These are phyloP conservation scores for Glaucomys volans DNA, from an alignment of 2,113 vertebrate species.

Conservation along the genomic window DNA sequence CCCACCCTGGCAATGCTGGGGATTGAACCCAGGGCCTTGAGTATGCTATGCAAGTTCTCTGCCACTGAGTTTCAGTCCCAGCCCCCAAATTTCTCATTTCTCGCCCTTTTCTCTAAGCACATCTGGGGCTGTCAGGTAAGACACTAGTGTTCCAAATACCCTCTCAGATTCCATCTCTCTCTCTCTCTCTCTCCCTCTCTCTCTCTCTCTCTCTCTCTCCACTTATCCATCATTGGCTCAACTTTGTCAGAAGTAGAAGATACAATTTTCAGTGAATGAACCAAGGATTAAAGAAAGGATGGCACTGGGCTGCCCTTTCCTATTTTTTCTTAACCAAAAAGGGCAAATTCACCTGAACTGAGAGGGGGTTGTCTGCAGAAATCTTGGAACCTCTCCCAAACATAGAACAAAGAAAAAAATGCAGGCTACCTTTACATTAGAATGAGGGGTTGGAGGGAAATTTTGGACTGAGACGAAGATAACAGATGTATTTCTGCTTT, in stretches of 20 bases:
- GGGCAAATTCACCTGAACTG: background rate
- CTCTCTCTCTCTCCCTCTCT: background rate
- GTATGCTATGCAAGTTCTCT: background rate
- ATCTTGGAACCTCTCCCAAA: background rate
- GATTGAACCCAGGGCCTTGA: background rate
- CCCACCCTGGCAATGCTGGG: too few species aligned
- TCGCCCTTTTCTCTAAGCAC: background rate
- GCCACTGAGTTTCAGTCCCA: background rate
- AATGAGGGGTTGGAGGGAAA: background rate
- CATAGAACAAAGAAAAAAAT: conserved; percentile 7
- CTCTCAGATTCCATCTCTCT: background rate
- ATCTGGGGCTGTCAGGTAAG: background rate
- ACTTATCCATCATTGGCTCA: background rate
- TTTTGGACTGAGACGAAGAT: background rate
- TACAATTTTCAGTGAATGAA: background rate
- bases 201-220: too few species aligned
- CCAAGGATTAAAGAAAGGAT: background rate
- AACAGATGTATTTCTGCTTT: background rate
- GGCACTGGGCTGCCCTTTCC: background rate
- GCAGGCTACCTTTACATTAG: background rate
- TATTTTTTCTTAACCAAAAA: background rate
- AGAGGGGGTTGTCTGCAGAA: background rate
- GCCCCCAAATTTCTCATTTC: background rate
- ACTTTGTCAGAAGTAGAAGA: background rate
- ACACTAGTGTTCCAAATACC: background rate